Conservation (phyloP, 2,888 invertebrate species). For the Drosophila mimica region DNA sequence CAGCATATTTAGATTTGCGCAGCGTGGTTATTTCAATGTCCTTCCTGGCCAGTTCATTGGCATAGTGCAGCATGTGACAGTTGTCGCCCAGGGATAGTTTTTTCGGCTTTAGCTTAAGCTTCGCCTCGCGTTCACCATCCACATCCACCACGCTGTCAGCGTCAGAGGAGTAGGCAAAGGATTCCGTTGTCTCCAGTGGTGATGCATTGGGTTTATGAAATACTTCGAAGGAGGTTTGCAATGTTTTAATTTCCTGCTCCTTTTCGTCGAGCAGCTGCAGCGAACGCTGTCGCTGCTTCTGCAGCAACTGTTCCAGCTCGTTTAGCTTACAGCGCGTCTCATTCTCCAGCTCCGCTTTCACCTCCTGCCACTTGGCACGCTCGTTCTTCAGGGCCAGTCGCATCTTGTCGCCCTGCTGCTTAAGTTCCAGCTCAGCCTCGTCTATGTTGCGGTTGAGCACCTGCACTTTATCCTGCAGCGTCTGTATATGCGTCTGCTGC, state of each 20-base stretch:
- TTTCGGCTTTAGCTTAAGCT: conserved; percentile 69
- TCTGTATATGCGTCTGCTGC: conserved; percentile 87
- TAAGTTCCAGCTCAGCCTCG: conserved; percentile 88
- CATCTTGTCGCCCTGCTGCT: conserved; percentile 87
- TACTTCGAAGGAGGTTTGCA: conserved; percentile 87
- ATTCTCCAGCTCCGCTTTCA: conserved; percentile 84
- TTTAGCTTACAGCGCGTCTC: conserved; percentile 86
- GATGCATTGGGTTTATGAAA: conserved; percentile 77
- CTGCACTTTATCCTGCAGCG: conserved; percentile 89
- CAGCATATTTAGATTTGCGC: conserved; percentile 89
- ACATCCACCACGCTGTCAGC: conserved; percentile 74
- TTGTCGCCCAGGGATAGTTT: conserved; percentile 86
- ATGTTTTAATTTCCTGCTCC: conserved; percentile 89
- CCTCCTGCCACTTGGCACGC: conserved; percentile 81
- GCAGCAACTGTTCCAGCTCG: conserved; percentile 89
- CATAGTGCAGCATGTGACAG: conserved; percentile 92
- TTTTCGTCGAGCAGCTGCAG: conserved; percentile 92
- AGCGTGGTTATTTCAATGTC: conserved; percentile 91
- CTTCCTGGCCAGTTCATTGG: conserved; percentile 92
- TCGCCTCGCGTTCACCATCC: conserved; percentile 50
- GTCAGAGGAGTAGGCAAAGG: conserved; percentile 62
- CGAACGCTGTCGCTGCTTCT: conserved; percentile 92
- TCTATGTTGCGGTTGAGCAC: conserved; percentile 88
- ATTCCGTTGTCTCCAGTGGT: conserved; percentile 35
- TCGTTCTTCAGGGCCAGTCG: conserved; percentile 86